Conservation (phyloP, 2,888 invertebrate genomes). For the Cepaea hortensis region DNA sequence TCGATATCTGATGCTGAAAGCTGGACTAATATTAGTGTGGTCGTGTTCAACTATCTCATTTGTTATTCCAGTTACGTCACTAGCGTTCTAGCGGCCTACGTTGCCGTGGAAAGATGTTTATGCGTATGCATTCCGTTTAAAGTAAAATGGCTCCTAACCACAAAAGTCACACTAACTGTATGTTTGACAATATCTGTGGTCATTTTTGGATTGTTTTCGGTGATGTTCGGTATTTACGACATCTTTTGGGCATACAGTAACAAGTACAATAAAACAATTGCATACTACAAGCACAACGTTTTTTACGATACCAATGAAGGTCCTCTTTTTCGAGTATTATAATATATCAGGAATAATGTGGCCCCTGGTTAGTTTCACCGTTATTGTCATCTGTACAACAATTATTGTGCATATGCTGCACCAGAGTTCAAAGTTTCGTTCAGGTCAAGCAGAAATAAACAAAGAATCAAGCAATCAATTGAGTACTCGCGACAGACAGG, state of each 20-base stretch:
- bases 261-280: constrained; percentile 31
- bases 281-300: constrained; percentile 17
- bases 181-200: constrained; percentile 35
- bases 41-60: constrained; percentile 36
- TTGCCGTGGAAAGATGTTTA: constrained; percentile 44
- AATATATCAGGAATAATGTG: constrained; percentile 39
- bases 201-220: constrained; percentile 33
- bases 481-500: constrained; percentile 35
- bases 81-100: constrained; percentile 45
- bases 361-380: constrained; percentile 34
- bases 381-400: constrained; percentile 32
- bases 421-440: constrained; percentile 32
- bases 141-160: constrained; percentile 44
- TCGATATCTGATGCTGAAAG: constrained; percentile 24
- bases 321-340: constrained; percentile 39
- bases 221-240: constrained; percentile 45
- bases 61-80: constrained; percentile 44
- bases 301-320: constrained; percentile 28
- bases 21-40: constrained; percentile 36
- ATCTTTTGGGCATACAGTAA: constrained; percentile 33
- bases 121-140: constrained; percentile 45
- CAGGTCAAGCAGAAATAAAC: constrained; percentile 1
- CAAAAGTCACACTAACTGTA: constrained; percentile 26
- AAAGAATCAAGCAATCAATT: neutral
- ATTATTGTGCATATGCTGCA: constrained; percentile 30